Evolutionary conservation across 2,113 vertebrate genomes (phyloP).

Genomic region (Silurus meridionalis): DNA sequence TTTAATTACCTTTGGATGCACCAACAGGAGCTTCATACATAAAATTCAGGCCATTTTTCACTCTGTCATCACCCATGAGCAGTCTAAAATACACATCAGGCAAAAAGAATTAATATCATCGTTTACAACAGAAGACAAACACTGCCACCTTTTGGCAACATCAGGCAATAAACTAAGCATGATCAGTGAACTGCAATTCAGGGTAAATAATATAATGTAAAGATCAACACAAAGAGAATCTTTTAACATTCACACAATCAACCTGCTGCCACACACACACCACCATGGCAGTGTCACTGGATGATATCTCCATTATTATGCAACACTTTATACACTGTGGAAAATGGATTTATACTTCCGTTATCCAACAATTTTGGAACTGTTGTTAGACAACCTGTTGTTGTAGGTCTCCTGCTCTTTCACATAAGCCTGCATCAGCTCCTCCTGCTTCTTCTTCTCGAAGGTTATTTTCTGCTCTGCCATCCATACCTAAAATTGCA

Average conservation of each 20-base stretch:
- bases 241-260: neutral
- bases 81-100: slow-evolving; percentile 69
- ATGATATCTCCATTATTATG: neutral
- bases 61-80: slow-evolving; percentile 96
- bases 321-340: neutral
- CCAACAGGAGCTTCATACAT: slow-evolving; percentile 99
- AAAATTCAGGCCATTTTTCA: slow-evolving; percentile 98
- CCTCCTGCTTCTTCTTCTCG: slow-evolving; percentile 96
- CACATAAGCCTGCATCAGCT: slow-evolving; percentile 94
- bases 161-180: neutral
- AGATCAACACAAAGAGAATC: neutral
- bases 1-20: slow-evolving; percentile 88
- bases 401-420: slow-evolving; percentile 98
- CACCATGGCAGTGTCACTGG: neutral
- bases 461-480: slow-evolving; percentile 97
- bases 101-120: neutral
- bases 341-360: neutral
- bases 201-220: neutral
- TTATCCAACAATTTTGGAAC: neutral
- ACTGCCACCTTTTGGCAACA: slow-evolving; percentile 33
- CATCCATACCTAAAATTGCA: slow-evolving; percentile 89
- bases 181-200: too few relatives aligned
- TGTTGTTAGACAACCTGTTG: slow-evolving; percentile 79
- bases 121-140: neutral
- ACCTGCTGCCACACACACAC: neutral